Conservation (phyloP, 2,888 invertebrate species). For the Oscheius sp. region DNA sequence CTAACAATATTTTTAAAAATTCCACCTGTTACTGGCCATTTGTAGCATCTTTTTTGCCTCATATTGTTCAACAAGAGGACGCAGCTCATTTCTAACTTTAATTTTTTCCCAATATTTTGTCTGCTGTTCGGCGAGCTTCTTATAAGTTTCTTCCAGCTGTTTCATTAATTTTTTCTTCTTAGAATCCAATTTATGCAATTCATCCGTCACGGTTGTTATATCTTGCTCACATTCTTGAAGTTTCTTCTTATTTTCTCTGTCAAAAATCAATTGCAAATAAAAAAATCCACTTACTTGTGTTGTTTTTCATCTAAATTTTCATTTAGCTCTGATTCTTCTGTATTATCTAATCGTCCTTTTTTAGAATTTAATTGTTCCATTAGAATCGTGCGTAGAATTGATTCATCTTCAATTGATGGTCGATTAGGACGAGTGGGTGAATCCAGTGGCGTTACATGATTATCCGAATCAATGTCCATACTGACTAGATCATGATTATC, state of each 20-base stretch:
- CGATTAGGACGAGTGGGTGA: background rate
- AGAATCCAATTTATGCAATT: no score
- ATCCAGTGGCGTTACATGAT: background rate
- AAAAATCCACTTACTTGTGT: no score
- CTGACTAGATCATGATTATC: constrained; percentile 17
- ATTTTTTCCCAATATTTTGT: constrained; percentile 2
- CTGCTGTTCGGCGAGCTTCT: background rate
- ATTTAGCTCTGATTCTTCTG: no score
- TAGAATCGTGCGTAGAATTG: background rate
- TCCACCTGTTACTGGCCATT: no score
- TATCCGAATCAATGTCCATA: constrained; percentile 19
- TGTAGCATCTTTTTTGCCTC: background rate
- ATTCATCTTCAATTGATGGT: constrained; percentile 8
- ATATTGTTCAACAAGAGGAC: constrained; percentile 11
- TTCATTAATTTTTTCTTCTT: background rate
- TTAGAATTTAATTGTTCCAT: constrained; percentile 10
- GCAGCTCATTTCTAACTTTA: constrained; percentile 1
- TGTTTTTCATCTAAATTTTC: no score
- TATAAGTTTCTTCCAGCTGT: background rate
- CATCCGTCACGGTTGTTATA: background rate
- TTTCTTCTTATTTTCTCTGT: no score
- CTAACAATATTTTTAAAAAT: no score
- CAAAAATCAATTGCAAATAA: no score
- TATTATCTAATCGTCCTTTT: background rate
- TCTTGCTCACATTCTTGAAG: no score